A percentile compares a stretch with the other conserved stretches of the same genome.
Conservation (phyloP, 2,797 vertebrate species). For the Enteromius mattozi region DNA sequence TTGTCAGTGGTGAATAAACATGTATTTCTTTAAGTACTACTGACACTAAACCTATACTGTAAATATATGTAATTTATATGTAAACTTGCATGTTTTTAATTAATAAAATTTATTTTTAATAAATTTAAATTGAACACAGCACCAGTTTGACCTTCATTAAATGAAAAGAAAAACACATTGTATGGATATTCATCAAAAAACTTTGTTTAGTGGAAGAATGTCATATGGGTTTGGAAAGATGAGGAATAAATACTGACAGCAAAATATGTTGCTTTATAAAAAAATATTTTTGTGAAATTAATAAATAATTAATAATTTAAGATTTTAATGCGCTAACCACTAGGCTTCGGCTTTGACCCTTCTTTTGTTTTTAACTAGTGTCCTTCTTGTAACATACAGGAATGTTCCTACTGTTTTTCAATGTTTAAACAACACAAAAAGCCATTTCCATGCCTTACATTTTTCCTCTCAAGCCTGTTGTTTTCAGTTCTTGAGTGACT, state of each 20-base stretch:
- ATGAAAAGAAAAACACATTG: background rate
- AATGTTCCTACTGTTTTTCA: background rate
- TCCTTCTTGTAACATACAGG: background rate
- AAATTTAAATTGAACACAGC: no score
- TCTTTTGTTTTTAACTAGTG: background rate
- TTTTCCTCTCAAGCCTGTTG: background rate
- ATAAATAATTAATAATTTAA: no score
- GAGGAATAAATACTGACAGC: background rate
- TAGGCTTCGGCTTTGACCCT: background rate
- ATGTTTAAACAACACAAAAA: background rate
- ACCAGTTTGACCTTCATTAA: background rate
- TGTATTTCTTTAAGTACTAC: background rate
- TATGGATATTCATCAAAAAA: background rate
- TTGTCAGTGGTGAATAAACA: background rate
- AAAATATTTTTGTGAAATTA: no score
- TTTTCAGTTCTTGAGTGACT: constrained; percentile 9
- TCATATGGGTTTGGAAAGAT: background rate
- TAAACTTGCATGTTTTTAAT: background rate
- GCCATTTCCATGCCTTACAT: background rate
- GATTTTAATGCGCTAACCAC: background rate
- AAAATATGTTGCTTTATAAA: background rate
- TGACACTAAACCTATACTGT: background rate
- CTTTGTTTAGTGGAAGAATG: background rate
- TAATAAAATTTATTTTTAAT: background rate
- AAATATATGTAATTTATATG: background rate